Evolutionary conservation across 2,888 invertebrate genomes (phyloP).

Genomic region (Byasa hedistus): DNA sequence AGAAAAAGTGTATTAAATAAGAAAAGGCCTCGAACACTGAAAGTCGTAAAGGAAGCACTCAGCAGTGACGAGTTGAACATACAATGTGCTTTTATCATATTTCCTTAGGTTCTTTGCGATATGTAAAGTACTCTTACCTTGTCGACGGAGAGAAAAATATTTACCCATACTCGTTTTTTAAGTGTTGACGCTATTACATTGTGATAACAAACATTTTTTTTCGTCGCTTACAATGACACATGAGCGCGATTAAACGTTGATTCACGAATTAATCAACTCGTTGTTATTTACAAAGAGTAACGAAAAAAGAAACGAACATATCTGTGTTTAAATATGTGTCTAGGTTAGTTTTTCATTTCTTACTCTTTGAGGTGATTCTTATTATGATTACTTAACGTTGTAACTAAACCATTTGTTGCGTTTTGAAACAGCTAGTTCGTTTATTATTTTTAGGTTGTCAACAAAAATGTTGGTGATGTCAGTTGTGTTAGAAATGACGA

Average conservation of each 20-base stretch:
- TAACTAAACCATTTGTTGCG: too few species aligned
- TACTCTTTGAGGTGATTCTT: too few species aligned
- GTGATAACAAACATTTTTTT: not conserved
- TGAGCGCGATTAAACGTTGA: not conserved
- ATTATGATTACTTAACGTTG: too few species aligned
- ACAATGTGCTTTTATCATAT: conserved; percentile 27
- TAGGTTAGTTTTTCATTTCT: too few species aligned
- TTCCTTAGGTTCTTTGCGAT: conserved; percentile 25
- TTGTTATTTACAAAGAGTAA: too few species aligned
- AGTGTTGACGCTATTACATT: not conserved
- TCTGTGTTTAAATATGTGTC: too few species aligned
- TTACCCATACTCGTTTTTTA: not conserved
- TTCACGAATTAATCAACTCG: too few species aligned
- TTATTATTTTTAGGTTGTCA: too few species aligned
- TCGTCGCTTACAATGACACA: not conserved
- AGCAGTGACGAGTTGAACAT: conserved; percentile 22
- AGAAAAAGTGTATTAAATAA: conserved; percentile 18
- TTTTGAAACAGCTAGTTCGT: too few species aligned
- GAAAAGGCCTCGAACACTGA: conserved; percentile 22
- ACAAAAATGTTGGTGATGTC: not conserved
- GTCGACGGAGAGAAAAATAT: conserved; percentile 20
- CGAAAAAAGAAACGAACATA: too few species aligned
- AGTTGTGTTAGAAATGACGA: not conserved
- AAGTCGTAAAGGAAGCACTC: conserved; percentile 28
- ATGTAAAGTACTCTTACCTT: conserved; percentile 24